Evolutionary conservation across 2,888 invertebrate genomes (phyloP), one percentile per base, ranked within the genome.

Genomic region (Arrhopalites spinosus): DNA sequence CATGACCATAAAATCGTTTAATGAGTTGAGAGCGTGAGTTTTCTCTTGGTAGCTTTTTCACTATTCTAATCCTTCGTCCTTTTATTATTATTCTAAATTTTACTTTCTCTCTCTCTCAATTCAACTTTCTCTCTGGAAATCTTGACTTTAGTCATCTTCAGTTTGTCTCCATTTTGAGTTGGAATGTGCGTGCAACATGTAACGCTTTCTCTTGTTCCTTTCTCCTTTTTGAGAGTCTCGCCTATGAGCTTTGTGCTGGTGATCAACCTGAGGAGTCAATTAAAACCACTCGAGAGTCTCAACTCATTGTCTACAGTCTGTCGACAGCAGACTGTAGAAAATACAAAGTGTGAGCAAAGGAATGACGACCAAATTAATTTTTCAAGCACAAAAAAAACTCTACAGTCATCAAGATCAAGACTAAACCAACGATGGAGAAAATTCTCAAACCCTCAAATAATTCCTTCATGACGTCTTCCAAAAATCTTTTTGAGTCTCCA

Each of bases 1-100:
- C 45, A 43, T 66, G 45, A 66, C 66, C 66, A 66, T 36, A 66
- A 66, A 66, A 66, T 66, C 66, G 45, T 36, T 66, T 66, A 66
- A 66, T 66, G 66, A 30, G 45, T 45, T 2, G 66, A 66, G 66
- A 23, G 66, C 15, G 66, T 45, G 66, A 20, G 7, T 36, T 36
- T 11, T 8, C 13, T 43, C 20, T 29, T 11, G 27, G n/a, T n/a
- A n/a, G n/a, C n/a, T 63, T 2, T 8, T n/a, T n/a, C 25, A 3
- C n/a, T 36, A 17, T 23, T 25, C 45, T 23, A 3, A 5, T 43
- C 23, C 66, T 20, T 53, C 53, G n/a, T 11, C 53, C n/a, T 53
- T 59, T 59, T 25, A 59, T 59, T 59, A 50, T 15, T 50, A 50
- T 20, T 50, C 50, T 17, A n/a, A 50, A 50, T 17, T n/a, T n/a